Percentiles rank a stretch among this genome's conserved stretches.
phyloP scores from a whole-genome alignment of 2,797 vertebrate genomes.

The Tapera naevia region DNA sequence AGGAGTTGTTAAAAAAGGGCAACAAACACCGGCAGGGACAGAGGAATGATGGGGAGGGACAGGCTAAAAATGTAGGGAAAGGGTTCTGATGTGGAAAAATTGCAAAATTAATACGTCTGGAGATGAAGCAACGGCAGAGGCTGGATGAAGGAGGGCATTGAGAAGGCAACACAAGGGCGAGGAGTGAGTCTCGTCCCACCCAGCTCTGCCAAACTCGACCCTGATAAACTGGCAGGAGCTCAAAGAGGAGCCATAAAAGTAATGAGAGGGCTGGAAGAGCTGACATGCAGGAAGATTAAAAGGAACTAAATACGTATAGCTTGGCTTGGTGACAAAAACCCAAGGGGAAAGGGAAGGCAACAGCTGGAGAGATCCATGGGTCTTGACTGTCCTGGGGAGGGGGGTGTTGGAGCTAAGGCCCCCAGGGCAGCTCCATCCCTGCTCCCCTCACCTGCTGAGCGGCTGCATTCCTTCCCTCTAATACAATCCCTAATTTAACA shows the following conservation, averaged over 20 bases:
- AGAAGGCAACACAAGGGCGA: background rate
- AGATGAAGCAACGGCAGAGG: background rate
- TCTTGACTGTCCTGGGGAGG: background rate
- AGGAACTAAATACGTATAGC: slow-evolving; percentile 2
- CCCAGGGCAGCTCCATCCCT: background rate
- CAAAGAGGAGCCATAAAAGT: slow-evolving; percentile 51
- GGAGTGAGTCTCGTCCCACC: background rate
- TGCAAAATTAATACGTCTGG: background rate
- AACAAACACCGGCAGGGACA: background rate
- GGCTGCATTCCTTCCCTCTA: slow-evolving; percentile 44
- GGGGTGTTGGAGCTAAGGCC: background rate
- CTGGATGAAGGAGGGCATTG: slow-evolving; percentile 9
- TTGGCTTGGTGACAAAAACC: background rate
- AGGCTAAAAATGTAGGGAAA: background rate
- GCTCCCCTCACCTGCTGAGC: background rate
- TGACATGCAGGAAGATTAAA: slow-evolving; percentile 40
- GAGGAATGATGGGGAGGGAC: background rate
- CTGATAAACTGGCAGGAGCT: slow-evolving; percentile 8
- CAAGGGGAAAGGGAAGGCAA: slow-evolving; percentile 28
- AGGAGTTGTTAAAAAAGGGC: background rate
- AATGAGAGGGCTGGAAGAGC: slow-evolving; percentile 52
- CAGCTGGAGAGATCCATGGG: background rate
- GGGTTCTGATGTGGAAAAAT: background rate
- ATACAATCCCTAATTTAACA: slow-evolving; percentile 67
- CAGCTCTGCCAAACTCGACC: background rate